These are phyloP conservation scores for Melangyna quadrimaculata DNA, from an alignment of 2,888 invertebrate genomes.

Conservation along the genomic window DNA sequence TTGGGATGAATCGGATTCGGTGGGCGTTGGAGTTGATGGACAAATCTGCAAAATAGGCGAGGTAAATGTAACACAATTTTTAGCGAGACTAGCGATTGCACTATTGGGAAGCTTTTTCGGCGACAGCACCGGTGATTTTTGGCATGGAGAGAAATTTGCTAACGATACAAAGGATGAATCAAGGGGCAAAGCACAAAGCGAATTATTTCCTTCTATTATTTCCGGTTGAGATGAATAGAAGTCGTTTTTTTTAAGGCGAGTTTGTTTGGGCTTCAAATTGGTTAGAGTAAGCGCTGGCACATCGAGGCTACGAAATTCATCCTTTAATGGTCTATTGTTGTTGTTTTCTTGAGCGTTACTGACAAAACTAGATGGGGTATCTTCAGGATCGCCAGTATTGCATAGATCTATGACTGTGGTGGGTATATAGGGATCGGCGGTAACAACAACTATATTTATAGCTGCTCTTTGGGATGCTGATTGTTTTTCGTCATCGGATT, in stretches of 20 bases:
- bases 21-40: constrained; percentile 79
- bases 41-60: constrained; percentile 75
- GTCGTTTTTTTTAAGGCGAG: constrained; percentile 38
- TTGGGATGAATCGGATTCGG: constrained; percentile 76
- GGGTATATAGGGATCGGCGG: constrained; percentile 40
- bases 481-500: constrained; percentile 24
- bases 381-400: not conserved
- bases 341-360: not conserved
- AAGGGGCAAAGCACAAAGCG: constrained; percentile 70
- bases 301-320: constrained; percentile 42
- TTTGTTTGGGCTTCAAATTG: constrained; percentile 51
- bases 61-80: constrained; percentile 60
- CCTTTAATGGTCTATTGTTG: not conserved
- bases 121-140: constrained; percentile 23
- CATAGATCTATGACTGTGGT: constrained; percentile 32
- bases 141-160: constrained; percentile 73
- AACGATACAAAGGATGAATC: constrained; percentile 58
- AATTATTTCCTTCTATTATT: constrained; percentile 66
- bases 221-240: constrained; percentile 79
- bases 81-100: constrained; percentile 57
- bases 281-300: constrained; percentile 47
- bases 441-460: constrained; percentile 43
- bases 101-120: constrained; percentile 42
- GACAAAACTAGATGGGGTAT: not conserved
- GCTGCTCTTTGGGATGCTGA: not conserved